Conservation (phyloP, 2,888 invertebrate genomes). For the Synanthedon vespiformis region DNA sequence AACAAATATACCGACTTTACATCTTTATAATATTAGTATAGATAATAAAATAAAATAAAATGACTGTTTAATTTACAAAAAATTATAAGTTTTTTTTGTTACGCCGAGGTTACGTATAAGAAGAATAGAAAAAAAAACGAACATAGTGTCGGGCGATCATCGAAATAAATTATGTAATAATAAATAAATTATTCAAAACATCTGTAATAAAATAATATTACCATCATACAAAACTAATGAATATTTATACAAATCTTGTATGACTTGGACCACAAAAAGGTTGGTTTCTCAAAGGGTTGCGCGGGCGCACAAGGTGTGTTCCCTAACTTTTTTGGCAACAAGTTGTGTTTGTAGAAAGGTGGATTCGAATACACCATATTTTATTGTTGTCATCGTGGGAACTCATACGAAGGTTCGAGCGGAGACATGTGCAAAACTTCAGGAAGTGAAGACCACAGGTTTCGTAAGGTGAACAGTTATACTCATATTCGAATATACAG, state of each 20-base stretch:
- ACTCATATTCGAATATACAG: conserved; percentile 6
- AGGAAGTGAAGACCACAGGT: conserved; percentile 1
- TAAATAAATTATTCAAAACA: too few species aligned
- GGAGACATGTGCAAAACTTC: conserved; percentile 13
- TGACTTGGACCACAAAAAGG: conserved; percentile 8
- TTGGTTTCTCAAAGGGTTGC: conserved; percentile 17
- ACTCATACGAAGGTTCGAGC: neutral
- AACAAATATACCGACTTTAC: too few species aligned
- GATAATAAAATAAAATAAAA: too few species aligned
- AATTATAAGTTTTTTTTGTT: too few species aligned
- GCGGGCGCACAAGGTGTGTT: conserved; percentile 29
- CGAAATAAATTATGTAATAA: too few species aligned
- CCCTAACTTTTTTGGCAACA: conserved; percentile 32
- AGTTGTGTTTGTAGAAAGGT: conserved; percentile 42
- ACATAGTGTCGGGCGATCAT: too few species aligned
- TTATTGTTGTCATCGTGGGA: conserved; percentile 1
- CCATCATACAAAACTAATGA: too few species aligned
- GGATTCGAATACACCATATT: conserved; percentile 13
- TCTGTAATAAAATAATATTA: too few species aligned
- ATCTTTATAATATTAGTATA: too few species aligned
- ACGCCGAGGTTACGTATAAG: too few species aligned
- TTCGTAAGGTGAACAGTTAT: neutral
- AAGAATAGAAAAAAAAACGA: too few species aligned
- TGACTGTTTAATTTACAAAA: too few species aligned
- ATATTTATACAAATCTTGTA: neutral